Base-by-base conservation (phyloP, 2,113 vertebrate species). In the Ptilonorhynchus violaceus region DNA sequence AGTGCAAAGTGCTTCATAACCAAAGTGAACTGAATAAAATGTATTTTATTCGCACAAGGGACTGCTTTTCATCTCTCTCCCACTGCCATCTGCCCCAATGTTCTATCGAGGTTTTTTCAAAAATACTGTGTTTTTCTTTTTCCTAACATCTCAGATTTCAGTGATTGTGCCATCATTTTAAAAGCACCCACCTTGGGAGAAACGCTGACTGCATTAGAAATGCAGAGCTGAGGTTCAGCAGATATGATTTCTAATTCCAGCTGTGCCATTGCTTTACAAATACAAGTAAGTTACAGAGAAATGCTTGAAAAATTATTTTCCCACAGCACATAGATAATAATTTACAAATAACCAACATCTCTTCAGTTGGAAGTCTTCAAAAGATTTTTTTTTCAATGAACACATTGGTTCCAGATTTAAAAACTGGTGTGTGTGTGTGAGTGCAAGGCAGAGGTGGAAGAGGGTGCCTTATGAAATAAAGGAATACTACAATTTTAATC, bases 31-130 rank as follows among this genome's bases (percentile, higher is more conserved):
- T 6, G 67, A 88, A 64, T 62, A 41, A 31, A 86, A 84, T 21
- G 14, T 11, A 44, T 91, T 90, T 87, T 86, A 81, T 64, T 89
- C 8, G 1, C 77, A 82, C 77, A 64, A 46, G 73, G 58, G 69
- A 87, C 53, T 52, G 56, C 49, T 78, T 87, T 73, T 87, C 53
- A 75, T 68, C 53, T 77, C 56, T 80, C 35, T 73, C 49, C 44
- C 47, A 64, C 88, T 89, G 66, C 77, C 87, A 91, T 84, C 89
- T 95, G 84, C 78, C 78, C 72, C 60, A 56, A 0, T 49, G 30
- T 79, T 92, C 90, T 85, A 85, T 25, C 50, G 75, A 77, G 52
- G 35, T 55, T 95, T 95, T 91, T 78, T 46, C 5, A 74, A 44
- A 95, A 92, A 47, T 16, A 44, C 17, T 27, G 8, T 24, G 39